A percentile compares a stretch with the other conserved stretches of the same genome.
Conservation (phyloP, 2,888 invertebrate species). For the Eurois occulta region DNA sequence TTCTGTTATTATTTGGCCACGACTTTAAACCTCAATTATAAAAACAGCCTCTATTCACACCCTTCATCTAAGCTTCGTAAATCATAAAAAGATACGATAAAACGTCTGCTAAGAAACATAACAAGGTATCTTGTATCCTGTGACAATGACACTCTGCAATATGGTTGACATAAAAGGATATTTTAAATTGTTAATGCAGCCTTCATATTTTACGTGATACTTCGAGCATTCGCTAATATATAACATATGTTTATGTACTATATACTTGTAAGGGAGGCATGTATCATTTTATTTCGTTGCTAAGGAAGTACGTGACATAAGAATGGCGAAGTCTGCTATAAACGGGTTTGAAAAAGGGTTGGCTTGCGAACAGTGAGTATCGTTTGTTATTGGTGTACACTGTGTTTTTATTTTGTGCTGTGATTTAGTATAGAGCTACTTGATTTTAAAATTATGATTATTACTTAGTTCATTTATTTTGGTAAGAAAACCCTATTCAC, state of each 20-base stretch:
- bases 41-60: not conserved
- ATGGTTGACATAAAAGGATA: slow-evolving; percentile 53
- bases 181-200: slow-evolving; percentile 66
- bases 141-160: slow-evolving; percentile 33
- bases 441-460: too few species aligned
- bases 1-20: not conserved
- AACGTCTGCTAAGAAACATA: slow-evolving; percentile 26
- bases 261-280: slow-evolving; percentile 41
- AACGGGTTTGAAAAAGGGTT: slow-evolving; percentile 22
- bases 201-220: slow-evolving; percentile 60
- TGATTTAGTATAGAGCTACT: too few species aligned
- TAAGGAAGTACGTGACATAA: slow-evolving; percentile 61
- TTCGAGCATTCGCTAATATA: slow-evolving; percentile 59
- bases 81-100: slow-evolving; percentile 3
- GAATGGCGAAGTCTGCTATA: slow-evolving; percentile 3
- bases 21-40: not conserved
- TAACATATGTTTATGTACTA: slow-evolving; percentile 25
- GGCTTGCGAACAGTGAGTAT: slow-evolving; percentile 11
- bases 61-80: not conserved
- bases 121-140: slow-evolving; percentile 9
- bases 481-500: too few species aligned
- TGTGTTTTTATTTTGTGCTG: not conserved
- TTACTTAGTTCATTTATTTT: too few species aligned
- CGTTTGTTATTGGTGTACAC: not conserved
- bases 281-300: slow-evolving; percentile 62